Percentiles rank a stretch among this genome's conserved stretches.
Conservation (phyloP, 2,888 invertebrate species). For the Nomada lathburiana region DNA sequence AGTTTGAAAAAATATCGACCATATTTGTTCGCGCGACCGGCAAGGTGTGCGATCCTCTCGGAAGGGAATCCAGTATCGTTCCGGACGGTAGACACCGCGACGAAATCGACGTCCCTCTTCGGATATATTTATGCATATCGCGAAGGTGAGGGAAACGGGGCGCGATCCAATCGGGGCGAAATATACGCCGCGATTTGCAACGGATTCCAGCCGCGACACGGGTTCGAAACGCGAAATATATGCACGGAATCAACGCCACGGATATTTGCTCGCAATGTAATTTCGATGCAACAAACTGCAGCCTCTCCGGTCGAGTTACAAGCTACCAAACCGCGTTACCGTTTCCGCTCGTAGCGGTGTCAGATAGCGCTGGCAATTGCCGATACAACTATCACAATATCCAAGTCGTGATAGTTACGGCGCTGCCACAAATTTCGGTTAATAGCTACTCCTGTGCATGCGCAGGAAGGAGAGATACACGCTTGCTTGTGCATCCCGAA, state of each 20-base stretch:
- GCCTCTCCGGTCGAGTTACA: slow-evolving; percentile 26
- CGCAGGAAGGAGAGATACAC: neutral
- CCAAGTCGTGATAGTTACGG: slow-evolving; percentile 48
- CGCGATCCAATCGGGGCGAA: neutral
- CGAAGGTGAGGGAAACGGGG: neutral
- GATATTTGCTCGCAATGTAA: slow-evolving; percentile 26
- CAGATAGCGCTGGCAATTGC: slow-evolving; percentile 23
- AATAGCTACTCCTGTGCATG: slow-evolving; percentile 35
- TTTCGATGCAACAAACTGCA: slow-evolving; percentile 42
- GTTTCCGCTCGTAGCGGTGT: slow-evolving; percentile 24
- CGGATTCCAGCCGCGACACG: neutral
- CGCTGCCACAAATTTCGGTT: slow-evolving; percentile 49
- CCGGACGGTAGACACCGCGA: too few relatives aligned
- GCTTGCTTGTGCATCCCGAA: neutral
- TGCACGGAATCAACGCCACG: slow-evolving; percentile 8
- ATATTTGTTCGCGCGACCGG: too few relatives aligned
- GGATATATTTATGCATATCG: neutral
- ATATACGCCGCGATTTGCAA: neutral
- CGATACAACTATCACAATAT: slow-evolving; percentile 58
- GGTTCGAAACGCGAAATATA: neutral
- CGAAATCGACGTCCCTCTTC: too few relatives aligned
- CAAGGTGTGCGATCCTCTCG: too few relatives aligned
- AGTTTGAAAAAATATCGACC: too few relatives aligned
- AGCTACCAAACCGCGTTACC: slow-evolving; percentile 36
- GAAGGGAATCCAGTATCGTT: too few relatives aligned